Base-by-base conservation (phyloP, 1,140 invertebrate genomes). In the Stegodyphus dumicola region DNA sequence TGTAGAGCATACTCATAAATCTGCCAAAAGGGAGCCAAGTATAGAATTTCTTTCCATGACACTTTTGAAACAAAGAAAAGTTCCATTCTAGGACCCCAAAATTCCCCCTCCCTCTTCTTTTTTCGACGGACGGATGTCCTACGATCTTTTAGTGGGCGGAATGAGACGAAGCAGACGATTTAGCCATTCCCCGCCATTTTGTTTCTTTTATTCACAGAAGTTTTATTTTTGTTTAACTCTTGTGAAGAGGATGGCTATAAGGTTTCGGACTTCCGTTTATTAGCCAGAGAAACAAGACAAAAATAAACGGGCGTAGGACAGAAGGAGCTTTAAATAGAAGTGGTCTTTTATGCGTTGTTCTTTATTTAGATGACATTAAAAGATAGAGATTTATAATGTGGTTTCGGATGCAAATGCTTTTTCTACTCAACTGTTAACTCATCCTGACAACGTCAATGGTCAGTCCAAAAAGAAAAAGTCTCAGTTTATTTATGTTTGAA, bases 321-420 rank as follows among this genome's bases (percentile, higher is more conserved):
- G 66, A 69, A 78, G 54, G 13, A 9, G 53, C 60, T 64, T 71
- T 71, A 79, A 80, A 60, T 60, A 53, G 71, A 56, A 15, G 11
- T 66, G 66, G 66, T 71, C 65, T 71, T 48, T 17, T 48, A 11
- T 17, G 67, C 15, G 33, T 33, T 54, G 67, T 56, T 56, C 49
- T 67, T 80, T 71, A 80, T 80, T 80, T 71, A 80, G 77, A 80
- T 80, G 60, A 17, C 53, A 51, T 67, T 17, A 80, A 71, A 33
- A 67, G 15, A n/a, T 60, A 69, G 52, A 71, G 77, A 80, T 80
- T 80, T 80, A 80, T 60, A 11, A 56, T 4, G 33, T 33, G 33
- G 33, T 33, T 33, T 33, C 33, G 33, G 33, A 33, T 33, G 33
- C 33, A 33, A 33, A 33, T 33, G 33, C 33, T 33, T 33, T 33